These are phyloP conservation scores for Diprion similis DNA, from an alignment of 1,140 invertebrate genomes.

Conservation along the genomic window DNA sequence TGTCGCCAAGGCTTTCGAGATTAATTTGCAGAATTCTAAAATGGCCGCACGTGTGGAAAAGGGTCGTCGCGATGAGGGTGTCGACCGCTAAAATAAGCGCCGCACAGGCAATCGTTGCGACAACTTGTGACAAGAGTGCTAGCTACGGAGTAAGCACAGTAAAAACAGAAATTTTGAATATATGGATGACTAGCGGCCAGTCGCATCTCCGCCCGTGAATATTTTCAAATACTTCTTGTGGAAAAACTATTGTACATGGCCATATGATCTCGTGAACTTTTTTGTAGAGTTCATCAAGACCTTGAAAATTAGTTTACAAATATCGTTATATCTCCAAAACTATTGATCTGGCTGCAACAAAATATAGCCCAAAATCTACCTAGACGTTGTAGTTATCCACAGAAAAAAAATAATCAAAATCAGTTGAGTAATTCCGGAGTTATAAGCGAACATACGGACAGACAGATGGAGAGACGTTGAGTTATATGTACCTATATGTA, in stretches of 20 bases:
- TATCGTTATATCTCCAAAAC: no score
- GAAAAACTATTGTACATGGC: not conserved
- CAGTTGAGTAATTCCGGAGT: no score
- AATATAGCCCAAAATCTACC: no score
- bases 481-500: no score
- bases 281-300: no score
- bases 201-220: no score
- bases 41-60: constrained; percentile 44
- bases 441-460: no score
- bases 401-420: no score
- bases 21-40: constrained; percentile 37
- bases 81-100: constrained; percentile 41
- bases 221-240: not conserved
- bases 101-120: constrained; percentile 38
- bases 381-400: no score
- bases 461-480: no score
- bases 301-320: not conserved
- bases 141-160: constrained; percentile 22
- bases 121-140: constrained; percentile 36
- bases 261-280: not conserved
- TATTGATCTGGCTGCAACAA: no score
- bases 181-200: no score
- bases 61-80: constrained; percentile 41
- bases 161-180: not conserved
- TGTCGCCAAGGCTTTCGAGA: constrained; percentile 26